These are phyloP conservation scores for Acanthurus lineatus DNA, from an alignment of 2,797 vertebrate genomes.

Conservation along the genomic window DNA sequence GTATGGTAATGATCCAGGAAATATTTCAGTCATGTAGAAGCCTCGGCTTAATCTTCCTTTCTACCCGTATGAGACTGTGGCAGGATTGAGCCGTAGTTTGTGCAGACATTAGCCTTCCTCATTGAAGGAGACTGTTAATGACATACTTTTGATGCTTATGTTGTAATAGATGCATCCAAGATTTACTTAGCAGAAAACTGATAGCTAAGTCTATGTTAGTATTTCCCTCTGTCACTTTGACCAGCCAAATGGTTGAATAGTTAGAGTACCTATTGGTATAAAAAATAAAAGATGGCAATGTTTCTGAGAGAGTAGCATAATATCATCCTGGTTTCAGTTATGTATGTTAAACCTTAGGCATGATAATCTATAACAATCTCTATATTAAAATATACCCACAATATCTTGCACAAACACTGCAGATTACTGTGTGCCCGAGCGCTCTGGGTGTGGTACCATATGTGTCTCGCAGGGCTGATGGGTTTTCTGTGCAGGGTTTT, in stretches of 20 bases:
- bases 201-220: not conserved
- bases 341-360: not conserved
- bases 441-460: slow-evolving; percentile 32
- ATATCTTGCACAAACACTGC: not conserved
- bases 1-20: slow-evolving; percentile 56
- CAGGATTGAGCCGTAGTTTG: slow-evolving; percentile 28
- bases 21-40: slow-evolving; percentile 56
- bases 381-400: not conserved
- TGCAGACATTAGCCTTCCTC: slow-evolving; percentile 14
- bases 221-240: not conserved
- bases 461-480: slow-evolving; percentile 28
- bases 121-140: slow-evolving; percentile 13
- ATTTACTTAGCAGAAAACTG: not conserved
- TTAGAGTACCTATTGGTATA: not conserved
- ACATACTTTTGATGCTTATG: slow-evolving; percentile 19
- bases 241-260: not conserved
- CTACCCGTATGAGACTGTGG: slow-evolving; percentile 17
- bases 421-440: not conserved
- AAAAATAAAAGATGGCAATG: not conserved
- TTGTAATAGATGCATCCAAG: not conserved
- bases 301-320: not conserved
- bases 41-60: slow-evolving; percentile 60
- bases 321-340: not conserved
- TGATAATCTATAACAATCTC: not conserved
- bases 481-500: slow-evolving; percentile 33